Evolutionary conservation across 2,797 vertebrate species (phyloP).

Genomic region (Megaceryle alcyon): DNA sequence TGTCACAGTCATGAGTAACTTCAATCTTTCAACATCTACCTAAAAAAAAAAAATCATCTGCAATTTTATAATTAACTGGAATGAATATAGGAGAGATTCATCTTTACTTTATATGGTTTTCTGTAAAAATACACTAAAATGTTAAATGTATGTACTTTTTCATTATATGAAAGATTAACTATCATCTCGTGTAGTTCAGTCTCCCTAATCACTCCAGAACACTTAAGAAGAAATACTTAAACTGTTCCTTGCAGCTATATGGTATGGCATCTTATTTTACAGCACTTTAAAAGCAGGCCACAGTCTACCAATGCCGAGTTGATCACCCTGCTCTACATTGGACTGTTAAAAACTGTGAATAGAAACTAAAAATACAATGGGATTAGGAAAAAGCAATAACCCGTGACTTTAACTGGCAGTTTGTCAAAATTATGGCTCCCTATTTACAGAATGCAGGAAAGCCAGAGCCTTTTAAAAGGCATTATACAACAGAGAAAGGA

Average conservation of each 20-base stretch:
- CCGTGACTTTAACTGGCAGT: not conserved
- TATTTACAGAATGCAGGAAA: constrained; percentile 23
- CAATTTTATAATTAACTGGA: not conserved
- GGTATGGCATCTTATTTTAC: not conserved
- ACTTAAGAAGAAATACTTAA: constrained; percentile 45
- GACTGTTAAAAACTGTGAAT: not conserved
- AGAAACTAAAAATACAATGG: not conserved
- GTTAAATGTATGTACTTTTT: constrained; percentile 50
- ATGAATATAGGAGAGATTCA: not conserved
- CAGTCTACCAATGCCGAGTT: not conserved
- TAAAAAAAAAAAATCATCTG: not conserved
- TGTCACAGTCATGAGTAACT: not conserved
- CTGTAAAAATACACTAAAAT: not conserved
- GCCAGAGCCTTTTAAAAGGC: not conserved
- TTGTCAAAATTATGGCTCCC: constrained; percentile 5
- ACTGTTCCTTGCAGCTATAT: not conserved
- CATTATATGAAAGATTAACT: constrained; percentile 60
- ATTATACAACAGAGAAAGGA: not conserved
- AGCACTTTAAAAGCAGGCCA: not conserved
- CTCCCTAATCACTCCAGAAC: constrained; percentile 47
- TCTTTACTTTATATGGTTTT: not conserved
- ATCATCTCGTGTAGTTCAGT: constrained; percentile 42
- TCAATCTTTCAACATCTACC: not conserved
- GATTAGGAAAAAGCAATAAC: not conserved
- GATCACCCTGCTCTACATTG: not conserved